phyloP scores from a whole-genome alignment of 2,888 invertebrate genomes.

The Thera britannica region DNA sequence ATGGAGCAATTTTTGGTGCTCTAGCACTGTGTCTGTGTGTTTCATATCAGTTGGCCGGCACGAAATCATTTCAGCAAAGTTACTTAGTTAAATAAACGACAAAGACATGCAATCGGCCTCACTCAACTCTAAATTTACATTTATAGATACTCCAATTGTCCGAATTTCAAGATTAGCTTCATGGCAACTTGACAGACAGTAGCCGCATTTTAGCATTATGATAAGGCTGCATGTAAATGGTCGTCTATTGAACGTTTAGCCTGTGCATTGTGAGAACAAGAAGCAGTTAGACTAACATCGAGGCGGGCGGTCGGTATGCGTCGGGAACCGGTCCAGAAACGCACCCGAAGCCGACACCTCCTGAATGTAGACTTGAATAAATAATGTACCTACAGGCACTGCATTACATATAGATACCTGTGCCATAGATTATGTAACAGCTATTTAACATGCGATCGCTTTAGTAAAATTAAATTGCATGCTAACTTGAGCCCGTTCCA shows the following conservation, averaged over 20 bases:
- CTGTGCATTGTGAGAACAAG: slow-evolving; percentile 17
- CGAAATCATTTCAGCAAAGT: not conserved
- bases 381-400: slow-evolving; percentile 23
- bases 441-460: slow-evolving; percentile 9
- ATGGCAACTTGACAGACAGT: slow-evolving; percentile 14
- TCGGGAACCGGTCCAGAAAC: slow-evolving; percentile 52
- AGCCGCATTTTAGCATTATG: slow-evolving; percentile 13
- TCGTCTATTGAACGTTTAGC: slow-evolving; percentile 2
- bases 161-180: slow-evolving; percentile 14
- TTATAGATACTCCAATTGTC: slow-evolving; percentile 19
- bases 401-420: slow-evolving; percentile 16
- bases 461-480: slow-evolving; percentile 23
- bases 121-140: slow-evolving; percentile 10
- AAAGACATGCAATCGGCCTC: slow-evolving; percentile 1
- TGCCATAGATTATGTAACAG: slow-evolving; percentile 15
- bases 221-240: slow-evolving; percentile 17
- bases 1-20: too few species aligned
- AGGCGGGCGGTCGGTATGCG: slow-evolving; percentile 51
- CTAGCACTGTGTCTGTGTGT: too few species aligned
- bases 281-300: slow-evolving; percentile 30
- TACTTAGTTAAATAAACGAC: not conserved
- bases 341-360: slow-evolving; percentile 37
- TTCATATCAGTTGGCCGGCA: too few species aligned
- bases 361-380: slow-evolving; percentile 36
- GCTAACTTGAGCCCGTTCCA: slow-evolving; percentile 16